A percentile compares a stretch with the other conserved stretches of the same genome.
phyloP scores from a whole-genome alignment of 2,113 vertebrate species.

The Abramis brama region DNA sequence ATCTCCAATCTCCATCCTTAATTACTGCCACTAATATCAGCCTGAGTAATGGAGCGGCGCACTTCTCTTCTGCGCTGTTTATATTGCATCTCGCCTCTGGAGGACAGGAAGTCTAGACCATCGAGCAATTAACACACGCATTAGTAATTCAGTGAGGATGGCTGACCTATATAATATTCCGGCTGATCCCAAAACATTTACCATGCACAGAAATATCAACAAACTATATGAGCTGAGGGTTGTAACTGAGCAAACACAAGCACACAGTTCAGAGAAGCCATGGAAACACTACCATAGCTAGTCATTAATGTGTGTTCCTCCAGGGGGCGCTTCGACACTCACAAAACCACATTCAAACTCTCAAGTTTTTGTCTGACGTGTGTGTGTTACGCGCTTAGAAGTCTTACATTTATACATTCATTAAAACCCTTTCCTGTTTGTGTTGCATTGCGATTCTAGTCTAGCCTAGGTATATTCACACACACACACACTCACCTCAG shows the following conservation, averaged over 20 bases:
- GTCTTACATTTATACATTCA: not conserved
- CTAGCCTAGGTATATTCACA: not conserved
- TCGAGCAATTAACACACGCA: constrained; percentile 42
- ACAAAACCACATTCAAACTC: not conserved
- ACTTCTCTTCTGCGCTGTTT: constrained; percentile 46
- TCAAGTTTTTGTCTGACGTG: not conserved
- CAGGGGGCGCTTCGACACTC: not conserved
- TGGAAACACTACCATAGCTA: not conserved
- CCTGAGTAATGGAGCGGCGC: constrained; percentile 61
- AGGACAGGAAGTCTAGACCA: constrained; percentile 37
- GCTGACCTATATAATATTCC: constrained; percentile 69
- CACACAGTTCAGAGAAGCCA: not conserved
- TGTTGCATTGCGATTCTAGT: not conserved
- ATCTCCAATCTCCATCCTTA: constrained; percentile 67
- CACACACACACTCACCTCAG: constrained; percentile 62
- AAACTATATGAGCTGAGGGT: not conserved
- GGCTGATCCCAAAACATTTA: not conserved
- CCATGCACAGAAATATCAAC: not conserved
- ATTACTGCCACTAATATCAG: constrained; percentile 72
- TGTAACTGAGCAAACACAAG: not conserved
- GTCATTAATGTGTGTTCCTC: not conserved
- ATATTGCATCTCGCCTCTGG: constrained; percentile 47
- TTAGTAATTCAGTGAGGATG: constrained; percentile 60
- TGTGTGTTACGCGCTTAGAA: not conserved
- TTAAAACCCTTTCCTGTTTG: not conserved